Evolutionary conservation across 2,888 invertebrate genomes (phyloP).

Genomic region (Scaptomyza tumidula): DNA sequence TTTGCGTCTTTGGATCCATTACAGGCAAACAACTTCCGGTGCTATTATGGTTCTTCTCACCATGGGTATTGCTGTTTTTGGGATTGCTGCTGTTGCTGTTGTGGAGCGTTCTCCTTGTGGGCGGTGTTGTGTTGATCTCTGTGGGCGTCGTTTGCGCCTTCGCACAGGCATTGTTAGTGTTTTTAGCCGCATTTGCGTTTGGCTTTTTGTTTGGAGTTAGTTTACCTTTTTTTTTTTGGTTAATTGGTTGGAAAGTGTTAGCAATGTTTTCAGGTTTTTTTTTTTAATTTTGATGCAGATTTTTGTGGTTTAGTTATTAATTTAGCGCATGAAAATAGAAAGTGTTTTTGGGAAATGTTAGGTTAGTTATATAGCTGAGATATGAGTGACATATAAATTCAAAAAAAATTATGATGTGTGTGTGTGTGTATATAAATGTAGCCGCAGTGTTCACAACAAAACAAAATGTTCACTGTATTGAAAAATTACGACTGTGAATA

Average conservation of each 20-base stretch:
- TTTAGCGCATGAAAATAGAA: constrained; percentile 67
- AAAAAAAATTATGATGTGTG: constrained; percentile 2
- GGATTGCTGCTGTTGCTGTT: constrained; percentile 29
- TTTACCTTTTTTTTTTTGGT: constrained; percentile 63
- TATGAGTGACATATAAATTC: not conserved
- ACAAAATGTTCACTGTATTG: constrained; percentile 57
- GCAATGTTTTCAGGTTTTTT: constrained; percentile 27
- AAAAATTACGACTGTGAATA: constrained; percentile 64
- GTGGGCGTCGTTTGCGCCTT: constrained; percentile 47
- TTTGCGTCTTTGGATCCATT: constrained; percentile 57
- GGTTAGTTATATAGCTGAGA: constrained; percentile 50
- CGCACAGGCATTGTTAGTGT: constrained; percentile 62
- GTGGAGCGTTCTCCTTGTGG: constrained; percentile 40
- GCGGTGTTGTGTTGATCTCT: constrained; percentile 39
- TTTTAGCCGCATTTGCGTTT: constrained; percentile 59
- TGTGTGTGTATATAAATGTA: constrained; percentile 23
- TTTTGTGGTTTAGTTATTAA: constrained; percentile 37
- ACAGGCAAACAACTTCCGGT: constrained; percentile 41
- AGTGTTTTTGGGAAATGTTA: constrained; percentile 56
- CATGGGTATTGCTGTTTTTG: constrained; percentile 21
- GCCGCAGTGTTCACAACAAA: constrained; percentile 50
- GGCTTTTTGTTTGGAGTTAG: constrained; percentile 69
- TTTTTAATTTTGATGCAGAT: constrained; percentile 11
- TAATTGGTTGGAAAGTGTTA: constrained; percentile 58
- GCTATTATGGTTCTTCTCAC: constrained; percentile 25